Conservation (phyloP, 2,113 vertebrate genomes). For the Labeo rohita region DNA sequence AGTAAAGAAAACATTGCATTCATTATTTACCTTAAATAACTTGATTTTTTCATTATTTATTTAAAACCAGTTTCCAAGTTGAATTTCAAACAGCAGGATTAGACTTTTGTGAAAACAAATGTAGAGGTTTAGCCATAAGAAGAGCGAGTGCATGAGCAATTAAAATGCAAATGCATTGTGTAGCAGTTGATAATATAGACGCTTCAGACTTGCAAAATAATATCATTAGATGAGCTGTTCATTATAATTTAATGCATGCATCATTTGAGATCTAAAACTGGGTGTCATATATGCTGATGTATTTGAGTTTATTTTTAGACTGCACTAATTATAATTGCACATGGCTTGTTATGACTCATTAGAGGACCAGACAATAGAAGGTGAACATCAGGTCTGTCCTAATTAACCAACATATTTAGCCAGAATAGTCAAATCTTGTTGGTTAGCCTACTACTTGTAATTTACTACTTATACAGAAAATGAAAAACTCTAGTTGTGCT, state of each 20-base stretch:
- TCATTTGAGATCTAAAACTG: constrained; percentile 22
- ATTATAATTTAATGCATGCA: constrained; percentile 26
- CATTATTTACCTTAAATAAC: no score
- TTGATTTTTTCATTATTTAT: no score
- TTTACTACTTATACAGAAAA: no score
- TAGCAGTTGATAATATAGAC: neutral
- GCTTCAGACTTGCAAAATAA: neutral
- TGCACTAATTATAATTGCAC: constrained; percentile 24
- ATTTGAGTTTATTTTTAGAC: neutral
- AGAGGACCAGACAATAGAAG: constrained; percentile 11
- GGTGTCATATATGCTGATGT: constrained; percentile 14
- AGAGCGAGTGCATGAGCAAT: neutral
- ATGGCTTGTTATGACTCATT: constrained; percentile 31
- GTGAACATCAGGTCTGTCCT: neutral
- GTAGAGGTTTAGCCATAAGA: neutral
- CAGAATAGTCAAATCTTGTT: neutral
- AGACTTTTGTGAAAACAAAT: neutral
- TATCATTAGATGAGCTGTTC: neutral
- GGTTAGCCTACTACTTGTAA: no score
- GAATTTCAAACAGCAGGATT: neutral
- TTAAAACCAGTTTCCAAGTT: neutral
- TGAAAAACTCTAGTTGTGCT: neutral
- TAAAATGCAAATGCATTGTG: constrained; percentile 17
- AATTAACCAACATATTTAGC: neutral
- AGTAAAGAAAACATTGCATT: no score